Conservation (phyloP, 2,888 invertebrate species). For the Onthophagus sagittarius region DNA sequence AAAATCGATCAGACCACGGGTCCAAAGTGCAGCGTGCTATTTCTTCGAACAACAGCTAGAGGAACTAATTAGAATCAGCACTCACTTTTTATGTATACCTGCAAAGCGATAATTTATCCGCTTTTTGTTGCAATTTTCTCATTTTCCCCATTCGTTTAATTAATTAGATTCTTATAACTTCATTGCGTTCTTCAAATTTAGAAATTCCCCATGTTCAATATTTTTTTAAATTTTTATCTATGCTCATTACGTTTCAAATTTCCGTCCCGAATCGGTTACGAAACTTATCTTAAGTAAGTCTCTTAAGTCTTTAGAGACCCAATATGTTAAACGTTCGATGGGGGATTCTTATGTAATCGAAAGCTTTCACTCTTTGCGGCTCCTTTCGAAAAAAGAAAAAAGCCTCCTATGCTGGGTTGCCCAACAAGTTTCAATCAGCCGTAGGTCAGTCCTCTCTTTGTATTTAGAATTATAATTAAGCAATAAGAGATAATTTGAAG, state of each 20-base stretch:
- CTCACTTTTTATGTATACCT: neutral
- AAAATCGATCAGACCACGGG: conserved; percentile 23
- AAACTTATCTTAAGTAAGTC: too few species aligned
- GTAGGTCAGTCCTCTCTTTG: neutral
- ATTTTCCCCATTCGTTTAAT: neutral
- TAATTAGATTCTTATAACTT: too few species aligned
- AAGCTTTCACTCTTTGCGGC: neutral
- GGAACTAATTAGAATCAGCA: neutral
- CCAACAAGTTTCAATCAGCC: neutral
- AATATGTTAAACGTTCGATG: neutral
- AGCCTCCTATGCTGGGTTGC: neutral
- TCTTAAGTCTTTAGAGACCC: too few species aligned
- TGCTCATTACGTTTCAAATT: too few species aligned
- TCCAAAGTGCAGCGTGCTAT: conserved; percentile 24
- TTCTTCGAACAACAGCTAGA: neutral
- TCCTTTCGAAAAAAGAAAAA: neutral
- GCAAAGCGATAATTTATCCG: neutral
- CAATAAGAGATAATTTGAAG: too few species aligned
- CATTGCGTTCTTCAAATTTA: too few species aligned
- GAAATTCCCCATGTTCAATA: too few species aligned
- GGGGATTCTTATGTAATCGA: neutral
- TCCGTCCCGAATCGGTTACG: too few species aligned
- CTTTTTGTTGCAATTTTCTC: neutral
- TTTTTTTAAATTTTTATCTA: too few species aligned
- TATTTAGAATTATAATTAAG: neutral